Percentiles rank a stretch among this genome's conserved stretches.
phyloP scores from a whole-genome alignment of 2,113 vertebrate species.

The Peromyscus maniculatus region DNA sequence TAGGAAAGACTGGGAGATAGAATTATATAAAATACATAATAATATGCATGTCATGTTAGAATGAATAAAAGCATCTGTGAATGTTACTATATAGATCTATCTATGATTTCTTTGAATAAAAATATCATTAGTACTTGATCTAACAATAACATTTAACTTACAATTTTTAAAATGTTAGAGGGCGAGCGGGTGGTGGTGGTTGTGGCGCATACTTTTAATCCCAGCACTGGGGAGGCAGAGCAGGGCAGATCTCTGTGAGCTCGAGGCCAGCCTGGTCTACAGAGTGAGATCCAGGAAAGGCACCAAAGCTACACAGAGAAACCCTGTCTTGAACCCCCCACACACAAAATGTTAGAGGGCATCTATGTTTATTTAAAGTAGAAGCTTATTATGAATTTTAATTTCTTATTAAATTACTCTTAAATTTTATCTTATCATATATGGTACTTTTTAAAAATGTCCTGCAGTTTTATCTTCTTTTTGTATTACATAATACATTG shows the following conservation, averaged over 20 bases:
- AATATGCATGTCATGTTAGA: background rate
- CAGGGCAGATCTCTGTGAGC: too few relatives aligned
- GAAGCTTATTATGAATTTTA: constrained; percentile 51
- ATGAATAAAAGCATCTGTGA: constrained; percentile 50
- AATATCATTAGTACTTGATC: constrained; percentile 2
- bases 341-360: background rate
- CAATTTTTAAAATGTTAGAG: constrained; percentile 45
- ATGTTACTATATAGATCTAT: constrained; percentile 33
- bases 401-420: constrained; percentile 60
- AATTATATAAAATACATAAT: constrained; percentile 37
- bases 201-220: too few relatives aligned
- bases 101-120: constrained; percentile 56
- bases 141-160: constrained; percentile 55
- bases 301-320: too few relatives aligned
- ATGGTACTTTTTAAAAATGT: constrained; percentile 35
- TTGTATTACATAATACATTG: constrained; percentile 31
- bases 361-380: constrained; percentile 52
- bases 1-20: constrained; percentile 15
- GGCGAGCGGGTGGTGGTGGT: too few relatives aligned
- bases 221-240: too few relatives aligned
- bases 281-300: too few relatives aligned
- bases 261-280: too few relatives aligned
- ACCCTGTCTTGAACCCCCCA: too few relatives aligned
- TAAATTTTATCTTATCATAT: constrained; percentile 52
- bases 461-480: constrained; percentile 44